Evolutionary conservation across 2,888 invertebrate species (phyloP).

Genomic region (Chydorus sphaericus): DNA sequence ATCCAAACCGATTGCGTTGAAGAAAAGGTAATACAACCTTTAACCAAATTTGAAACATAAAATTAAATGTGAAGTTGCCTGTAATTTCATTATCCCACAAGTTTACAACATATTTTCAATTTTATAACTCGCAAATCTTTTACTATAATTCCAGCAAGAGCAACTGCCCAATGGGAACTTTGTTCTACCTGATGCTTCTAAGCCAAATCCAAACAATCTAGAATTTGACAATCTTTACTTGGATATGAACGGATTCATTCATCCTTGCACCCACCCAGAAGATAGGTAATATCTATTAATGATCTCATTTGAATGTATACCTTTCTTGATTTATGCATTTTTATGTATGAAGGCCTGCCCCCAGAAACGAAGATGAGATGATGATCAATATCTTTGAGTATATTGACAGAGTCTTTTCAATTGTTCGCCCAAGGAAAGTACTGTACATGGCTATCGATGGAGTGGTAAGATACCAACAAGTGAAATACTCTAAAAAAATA

Average conservation of each 20-base stretch:
- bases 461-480: conserved; percentile 46
- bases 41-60: neutral
- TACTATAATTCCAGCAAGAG: conserved; percentile 40
- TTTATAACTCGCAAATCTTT: conserved; percentile 13
- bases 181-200: conserved; percentile 61
- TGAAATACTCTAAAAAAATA: neutral
- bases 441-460: conserved; percentile 99
- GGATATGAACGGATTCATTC: conserved; percentile 99
- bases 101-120: neutral
- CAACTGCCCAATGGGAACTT: conserved; percentile 57
- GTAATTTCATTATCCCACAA: neutral
- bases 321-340: neutral
- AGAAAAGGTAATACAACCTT: conserved; percentile 50
- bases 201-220: conserved; percentile 87
- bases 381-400: conserved; percentile 98
- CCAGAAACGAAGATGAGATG: conserved; percentile 99
- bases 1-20: conserved; percentile 91
- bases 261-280: conserved; percentile 99
- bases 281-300: conserved; percentile 46
- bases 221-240: conserved; percentile 97
- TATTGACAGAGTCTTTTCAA: conserved; percentile 84
- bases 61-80: neutral
- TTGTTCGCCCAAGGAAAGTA: conserved; percentile 79
- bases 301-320: neutral
- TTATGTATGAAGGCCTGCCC: conserved; percentile 50